phyloP scores from a whole-genome alignment of 2,113 vertebrate species.

The Lepisosteus oculatus region DNA sequence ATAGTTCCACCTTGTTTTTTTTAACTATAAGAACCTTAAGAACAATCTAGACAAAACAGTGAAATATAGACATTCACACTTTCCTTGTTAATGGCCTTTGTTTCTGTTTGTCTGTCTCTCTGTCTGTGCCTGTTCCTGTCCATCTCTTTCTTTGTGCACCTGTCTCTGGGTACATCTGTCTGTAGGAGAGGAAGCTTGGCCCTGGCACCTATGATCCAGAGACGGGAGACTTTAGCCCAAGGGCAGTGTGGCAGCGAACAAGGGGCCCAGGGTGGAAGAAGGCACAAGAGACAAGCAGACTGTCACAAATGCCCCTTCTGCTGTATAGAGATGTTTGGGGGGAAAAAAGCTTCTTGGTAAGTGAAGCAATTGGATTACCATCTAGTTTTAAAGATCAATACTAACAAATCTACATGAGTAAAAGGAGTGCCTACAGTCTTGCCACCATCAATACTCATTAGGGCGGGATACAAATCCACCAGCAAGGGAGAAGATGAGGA shows the following conservation, averaged over 20 bases:
- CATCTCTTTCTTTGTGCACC: too few species aligned
- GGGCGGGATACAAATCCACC: too few species aligned
- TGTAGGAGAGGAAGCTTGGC: conserved; percentile 53
- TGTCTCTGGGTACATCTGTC: too few species aligned
- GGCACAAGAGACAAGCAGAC: conserved; percentile 29
- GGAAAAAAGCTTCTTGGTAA: conserved; percentile 49
- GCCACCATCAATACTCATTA: not conserved
- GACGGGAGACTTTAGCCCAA: conserved; percentile 46
- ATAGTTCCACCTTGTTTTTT: not conserved
- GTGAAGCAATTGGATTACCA: conserved; percentile 19
- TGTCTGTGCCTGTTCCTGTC: conserved; percentile 10
- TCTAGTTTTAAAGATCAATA: too few species aligned
- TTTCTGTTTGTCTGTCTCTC: not conserved
- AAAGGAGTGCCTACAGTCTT: too few species aligned
- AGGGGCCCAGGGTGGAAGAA: conserved; percentile 52
- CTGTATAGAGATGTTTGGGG: conserved; percentile 45
- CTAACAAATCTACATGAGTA: too few species aligned
- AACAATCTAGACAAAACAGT: not conserved
- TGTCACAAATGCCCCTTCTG: conserved; percentile 53
- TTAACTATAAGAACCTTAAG: not conserved
- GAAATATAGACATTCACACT: not conserved
- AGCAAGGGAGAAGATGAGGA: not conserved
- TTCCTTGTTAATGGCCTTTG: not conserved
- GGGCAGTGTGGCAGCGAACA: conserved; percentile 19
- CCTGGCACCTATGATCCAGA: conserved; percentile 52